Evolutionary conservation across 2,113 vertebrate genomes (phyloP).

Genomic region (Limnothrissa miodon): DNA sequence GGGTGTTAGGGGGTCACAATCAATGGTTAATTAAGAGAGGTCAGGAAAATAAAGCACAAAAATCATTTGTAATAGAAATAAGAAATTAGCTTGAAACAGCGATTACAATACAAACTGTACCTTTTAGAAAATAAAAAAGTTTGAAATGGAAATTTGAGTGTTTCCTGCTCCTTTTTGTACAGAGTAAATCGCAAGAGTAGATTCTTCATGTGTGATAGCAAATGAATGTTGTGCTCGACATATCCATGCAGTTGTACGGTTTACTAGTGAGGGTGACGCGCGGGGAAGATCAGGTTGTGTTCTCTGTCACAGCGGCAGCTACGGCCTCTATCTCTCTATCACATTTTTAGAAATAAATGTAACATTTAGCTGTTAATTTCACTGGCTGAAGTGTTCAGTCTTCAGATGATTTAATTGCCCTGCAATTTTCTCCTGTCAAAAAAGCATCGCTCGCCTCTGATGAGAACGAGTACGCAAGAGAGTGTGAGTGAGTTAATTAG

Average conservation of each 20-base stretch:
- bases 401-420: slow-evolving; percentile 80
- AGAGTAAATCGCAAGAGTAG: neutral
- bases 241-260: neutral
- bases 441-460: slow-evolving; percentile 73
- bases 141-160: neutral
- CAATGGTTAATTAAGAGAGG: slow-evolving; percentile 73
- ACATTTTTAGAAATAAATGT: slow-evolving; percentile 63
- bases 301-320: slow-evolving; percentile 33
- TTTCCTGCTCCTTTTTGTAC: neutral
- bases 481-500: slow-evolving; percentile 79
- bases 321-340: slow-evolving; percentile 53
- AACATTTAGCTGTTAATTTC: slow-evolving; percentile 75
- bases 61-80: too few species aligned
- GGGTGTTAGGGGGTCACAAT: slow-evolving; percentile 41
- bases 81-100: too few species aligned
- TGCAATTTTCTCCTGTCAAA: slow-evolving; percentile 78
- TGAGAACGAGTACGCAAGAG: slow-evolving; percentile 61
- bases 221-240: neutral
- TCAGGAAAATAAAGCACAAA: slow-evolving; percentile 76
- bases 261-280: neutral
- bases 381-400: slow-evolving; percentile 72
- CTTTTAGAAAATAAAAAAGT: neutral
- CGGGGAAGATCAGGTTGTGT: neutral
- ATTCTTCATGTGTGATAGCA: neutral
- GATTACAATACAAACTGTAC: too few species aligned